These are phyloP conservation scores for Amphibalanus amphitrite DNA, from an alignment of 1,140 invertebrate genomes.

Conservation along the genomic window DNA sequence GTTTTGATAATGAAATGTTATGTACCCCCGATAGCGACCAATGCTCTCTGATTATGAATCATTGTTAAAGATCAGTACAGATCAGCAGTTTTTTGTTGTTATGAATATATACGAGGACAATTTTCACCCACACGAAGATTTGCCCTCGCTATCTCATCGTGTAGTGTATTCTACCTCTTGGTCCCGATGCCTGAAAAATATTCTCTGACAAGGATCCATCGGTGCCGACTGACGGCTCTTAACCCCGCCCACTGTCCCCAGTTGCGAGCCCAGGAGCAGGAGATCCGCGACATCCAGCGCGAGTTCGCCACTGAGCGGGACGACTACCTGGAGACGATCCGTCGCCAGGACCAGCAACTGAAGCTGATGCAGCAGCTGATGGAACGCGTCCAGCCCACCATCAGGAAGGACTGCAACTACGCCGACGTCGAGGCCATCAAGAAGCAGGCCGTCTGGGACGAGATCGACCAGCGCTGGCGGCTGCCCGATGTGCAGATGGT, in stretches of 20 bases:
- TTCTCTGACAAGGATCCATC: no score
- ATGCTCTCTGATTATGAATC: no score
- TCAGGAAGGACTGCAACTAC: constrained; percentile 58
- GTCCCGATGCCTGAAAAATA: no score
- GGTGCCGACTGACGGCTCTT: no score
- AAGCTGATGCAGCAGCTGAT: constrained; percentile 50
- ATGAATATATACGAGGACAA: no score
- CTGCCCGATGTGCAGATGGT: constrained; percentile 45
- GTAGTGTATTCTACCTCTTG: no score
- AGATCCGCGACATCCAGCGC: constrained; percentile 57
- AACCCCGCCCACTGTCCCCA: background rate
- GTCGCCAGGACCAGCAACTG: constrained; percentile 52
- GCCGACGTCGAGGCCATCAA: constrained; percentile 47
- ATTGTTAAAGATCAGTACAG: no score
- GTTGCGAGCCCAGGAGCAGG: constrained; percentile 33
- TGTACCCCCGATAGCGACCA: no score
- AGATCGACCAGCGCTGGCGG: constrained; percentile 51
- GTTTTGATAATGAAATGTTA: no score
- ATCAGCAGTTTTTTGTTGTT: no score
- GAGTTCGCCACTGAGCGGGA: constrained; percentile 69
- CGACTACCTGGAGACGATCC: constrained; percentile 68
- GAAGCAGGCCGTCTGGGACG: constrained; percentile 53
- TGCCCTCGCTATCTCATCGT: no score
- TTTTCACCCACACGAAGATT: no score
- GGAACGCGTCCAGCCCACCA: constrained; percentile 41